Base-by-base conservation (phyloP, 2,113 vertebrate species). In the Speoplatyrhinus poulsoni region DNA sequence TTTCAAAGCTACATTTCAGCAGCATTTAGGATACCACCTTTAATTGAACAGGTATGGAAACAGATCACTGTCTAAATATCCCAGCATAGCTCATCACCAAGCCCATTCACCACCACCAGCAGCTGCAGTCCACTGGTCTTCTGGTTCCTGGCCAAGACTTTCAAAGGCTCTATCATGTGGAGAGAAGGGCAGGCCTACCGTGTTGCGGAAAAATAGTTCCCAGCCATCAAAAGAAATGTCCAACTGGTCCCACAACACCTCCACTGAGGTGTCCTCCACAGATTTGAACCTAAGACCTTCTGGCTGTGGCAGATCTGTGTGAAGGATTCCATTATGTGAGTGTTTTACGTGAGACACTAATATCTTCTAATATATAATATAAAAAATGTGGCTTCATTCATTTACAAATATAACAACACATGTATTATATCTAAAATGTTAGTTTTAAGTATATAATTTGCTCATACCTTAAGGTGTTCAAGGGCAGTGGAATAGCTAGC, bases 171-270 rank as follows among this genome's bases (percentile, higher is more conserved):
- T 4, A 12, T 11, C 56, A 33, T 33, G 55, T 33, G 19, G 58
- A 69, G 32, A 52, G 47, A 52, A 17, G 57, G 67, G 48, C 58
- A 73, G 17, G 77, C 93, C 93, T 75, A 98, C 97, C 89, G 87
- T 93, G 62, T 96, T 96, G 46, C 81, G 93, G 87, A 99, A 96
- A 82, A 95, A 88, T 68, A 99, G 92, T 79, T 96, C 94, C 97
- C 96, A 99, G 4, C 91, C 92, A 70, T 98, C 95, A 58, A 98
- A 97, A 48, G 93, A 78, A 9, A 97, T 91, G 76, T 95, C 92
- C 75, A 98, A 82, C 85, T 95, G 94, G 69, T 98, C 96, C 97
- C 97, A 99, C 55, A 91, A 85, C 36, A 99, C 96, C 70, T 97
- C 95, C 17, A 99, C 95, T 0, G 95, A 95, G 0, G 95, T 96